Evolutionary conservation across 2,888 invertebrate species (phyloP).

Genomic region (Perizoma flavofasciatum): DNA sequence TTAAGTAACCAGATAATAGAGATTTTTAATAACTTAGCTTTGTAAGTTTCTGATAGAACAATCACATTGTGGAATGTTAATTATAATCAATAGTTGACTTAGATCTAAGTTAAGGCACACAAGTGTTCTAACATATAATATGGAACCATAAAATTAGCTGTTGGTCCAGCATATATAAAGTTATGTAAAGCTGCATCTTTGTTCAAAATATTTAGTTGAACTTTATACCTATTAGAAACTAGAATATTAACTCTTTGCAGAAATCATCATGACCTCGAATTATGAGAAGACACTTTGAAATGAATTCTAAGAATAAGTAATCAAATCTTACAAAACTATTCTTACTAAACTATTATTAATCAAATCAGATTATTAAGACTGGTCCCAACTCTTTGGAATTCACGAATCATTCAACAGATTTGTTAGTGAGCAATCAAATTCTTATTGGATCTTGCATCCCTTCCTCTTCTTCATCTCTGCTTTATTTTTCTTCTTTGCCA

Average conservation of each 20-base stretch:
- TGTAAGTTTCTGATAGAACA: conserved; percentile 5
- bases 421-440: conserved; percentile 17
- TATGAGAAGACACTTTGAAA: too few relatives aligned
- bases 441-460: conserved; percentile 77
- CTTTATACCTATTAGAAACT: conserved; percentile 18
- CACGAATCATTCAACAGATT: conserved; percentile 27
- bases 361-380: conserved; percentile 25
- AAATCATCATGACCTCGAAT: too few relatives aligned
- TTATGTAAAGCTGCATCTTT: conserved; percentile 46
- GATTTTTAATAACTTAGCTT: too few relatives aligned
- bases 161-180: conserved; percentile 48
- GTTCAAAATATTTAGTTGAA: too few relatives aligned
- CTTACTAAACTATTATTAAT: conserved; percentile 11
- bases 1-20: background rate
- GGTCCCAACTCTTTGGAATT: conserved; percentile 38
- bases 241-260: background rate
- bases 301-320: conserved; percentile 4
- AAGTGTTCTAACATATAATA: conserved; percentile 43
- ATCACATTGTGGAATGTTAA: conserved; percentile 60
- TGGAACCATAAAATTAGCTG: too few relatives aligned
- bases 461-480: conserved; percentile 73
- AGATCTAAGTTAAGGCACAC: conserved; percentile 59
- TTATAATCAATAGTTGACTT: conserved; percentile 31
- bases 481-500: conserved; percentile 74
- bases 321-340: background rate